Conservation (phyloP, 2,113 vertebrate species). For the Melanerpes formicivorus region DNA sequence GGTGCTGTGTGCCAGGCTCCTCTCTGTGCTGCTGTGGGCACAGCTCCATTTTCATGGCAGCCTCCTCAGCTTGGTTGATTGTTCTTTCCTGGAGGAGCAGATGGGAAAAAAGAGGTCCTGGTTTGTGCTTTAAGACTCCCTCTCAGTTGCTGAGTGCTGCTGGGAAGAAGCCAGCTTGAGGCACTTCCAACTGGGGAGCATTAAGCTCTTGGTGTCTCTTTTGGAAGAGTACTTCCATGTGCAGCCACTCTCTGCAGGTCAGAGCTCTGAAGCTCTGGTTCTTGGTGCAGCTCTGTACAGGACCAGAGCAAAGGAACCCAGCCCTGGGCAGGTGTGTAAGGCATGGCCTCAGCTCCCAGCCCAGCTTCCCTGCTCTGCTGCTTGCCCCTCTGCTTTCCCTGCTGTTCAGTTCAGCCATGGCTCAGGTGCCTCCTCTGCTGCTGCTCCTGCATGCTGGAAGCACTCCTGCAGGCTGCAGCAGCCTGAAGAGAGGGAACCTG, state of each 20-base stretch:
- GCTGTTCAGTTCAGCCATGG: neutral
- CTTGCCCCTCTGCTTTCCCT: neutral
- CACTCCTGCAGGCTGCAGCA: neutral
- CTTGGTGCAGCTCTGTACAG: neutral
- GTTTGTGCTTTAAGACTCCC: neutral
- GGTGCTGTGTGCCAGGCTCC: neutral
- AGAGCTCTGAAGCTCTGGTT: neutral
- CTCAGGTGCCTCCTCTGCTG: neutral
- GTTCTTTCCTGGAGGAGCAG: neutral
- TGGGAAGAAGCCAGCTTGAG: neutral
- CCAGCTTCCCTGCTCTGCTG: neutral
- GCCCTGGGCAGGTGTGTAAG: neutral
- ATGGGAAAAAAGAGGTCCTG: neutral
- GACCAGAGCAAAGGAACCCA: neutral
- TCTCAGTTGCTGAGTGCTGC: neutral
- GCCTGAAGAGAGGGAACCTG: neutral
- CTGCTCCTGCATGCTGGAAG: neutral
- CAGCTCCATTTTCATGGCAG: fast-evolving
- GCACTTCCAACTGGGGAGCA: neutral
- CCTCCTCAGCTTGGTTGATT: neutral
- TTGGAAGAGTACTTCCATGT: fast-evolving
- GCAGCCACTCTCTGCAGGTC: neutral
- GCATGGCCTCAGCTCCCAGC: fast-evolving
- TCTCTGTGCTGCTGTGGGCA: neutral
- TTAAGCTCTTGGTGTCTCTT: neutral